Evolutionary conservation across 1,140 invertebrate species (phyloP), one percentile per base, ranked within the genome.

Genomic region (Ridgeia piscesae): DNA sequence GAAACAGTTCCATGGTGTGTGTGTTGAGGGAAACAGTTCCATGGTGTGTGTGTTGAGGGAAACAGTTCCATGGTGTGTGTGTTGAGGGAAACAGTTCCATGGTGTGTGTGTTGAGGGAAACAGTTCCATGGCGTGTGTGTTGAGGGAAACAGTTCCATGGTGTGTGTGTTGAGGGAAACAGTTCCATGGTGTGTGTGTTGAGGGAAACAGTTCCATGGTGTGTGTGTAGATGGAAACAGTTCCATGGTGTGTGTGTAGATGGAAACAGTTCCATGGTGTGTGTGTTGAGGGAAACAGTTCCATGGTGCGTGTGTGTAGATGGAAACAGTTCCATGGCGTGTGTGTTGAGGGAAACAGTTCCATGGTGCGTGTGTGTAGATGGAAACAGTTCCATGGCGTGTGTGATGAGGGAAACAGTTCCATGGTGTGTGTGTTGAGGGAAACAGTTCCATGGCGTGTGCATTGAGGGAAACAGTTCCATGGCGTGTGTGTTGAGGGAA

Each of bases 391-490:
- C n/a, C 42, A 6, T 11, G 42, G 11, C 42, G 35, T n/a, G 91
- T 92, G 48, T 50, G 42, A 6, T 42, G 11, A 6, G 42, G 42
- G 42, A 42, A 95, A n/a, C n/a, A n/a, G n/a, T n/a, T n/a, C n/a
- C 42, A 6, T 11, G 42, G 11, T 11, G 35, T n/a, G 91, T 92
- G 48, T 50, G 42, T 42, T 42, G 11, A 6, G 42, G 42, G 42
- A 42, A 95, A n/a, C n/a, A n/a, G n/a, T n/a, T n/a, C n/a, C 42
- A 6, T 11, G 42, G 11, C 42, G 35, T n/a, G 91, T 92, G 48
- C 50, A 11, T 42, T 42, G 11, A 6, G 42, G 42, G 42, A 42
- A 95, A n/a, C n/a, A n/a, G n/a, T n/a, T n/a, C n/a, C 42, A 6
- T 11, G 42, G 11, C 42, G 35, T n/a, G 91, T 92, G 48, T 50